Base-by-base conservation (phyloP, 1,140 invertebrate genomes). In the Scylla paramamosain region DNA sequence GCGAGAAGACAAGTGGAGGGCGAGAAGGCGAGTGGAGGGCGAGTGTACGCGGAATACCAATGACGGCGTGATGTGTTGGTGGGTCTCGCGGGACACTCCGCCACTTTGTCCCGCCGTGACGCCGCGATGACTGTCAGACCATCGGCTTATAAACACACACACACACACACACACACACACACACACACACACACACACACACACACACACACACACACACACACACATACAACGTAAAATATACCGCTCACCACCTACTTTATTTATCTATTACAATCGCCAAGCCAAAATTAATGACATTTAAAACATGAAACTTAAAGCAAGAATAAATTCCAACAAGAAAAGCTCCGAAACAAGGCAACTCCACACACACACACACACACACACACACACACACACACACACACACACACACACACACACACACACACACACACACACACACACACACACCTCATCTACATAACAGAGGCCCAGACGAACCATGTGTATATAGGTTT, bases 401-500 rank as follows among this genome's bases (percentile, higher is more conserved):
- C 67, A 45, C 67, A 83, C 46, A 88, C 93, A 88, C 46, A 67
- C 48, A 93, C 93, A 94, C 86, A 94, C 87, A 89, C 59, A 93
- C 84, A 94, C 86, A 82, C 93, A 94, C 93, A 89, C 93, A 95
- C 67, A 94, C 94, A 91, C 88, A 94, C 94, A 94, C 89, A 92
- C 77, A 83, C 82, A 95, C 82, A 86, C 89, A 91, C 82, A 92
- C 77, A 92, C 91, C 94, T 95, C 94, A 95, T 95, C 94, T 95
- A 31, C 94, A 95, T 95, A 95, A 95, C 94, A 95, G 94, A 92
- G 94, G 94, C 90, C 84, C 31, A 48, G 91, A 92, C 84, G 94
- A 86, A 77, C 90, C 83, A 45, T 95, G 94, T 95, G 94, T 95
- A 95, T 95, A 95, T 95, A 95, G 94, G 94, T 92, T 92, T 95